Base-by-base conservation (phyloP, 2,797 vertebrate genomes). In the Pangasius djambal region DNA sequence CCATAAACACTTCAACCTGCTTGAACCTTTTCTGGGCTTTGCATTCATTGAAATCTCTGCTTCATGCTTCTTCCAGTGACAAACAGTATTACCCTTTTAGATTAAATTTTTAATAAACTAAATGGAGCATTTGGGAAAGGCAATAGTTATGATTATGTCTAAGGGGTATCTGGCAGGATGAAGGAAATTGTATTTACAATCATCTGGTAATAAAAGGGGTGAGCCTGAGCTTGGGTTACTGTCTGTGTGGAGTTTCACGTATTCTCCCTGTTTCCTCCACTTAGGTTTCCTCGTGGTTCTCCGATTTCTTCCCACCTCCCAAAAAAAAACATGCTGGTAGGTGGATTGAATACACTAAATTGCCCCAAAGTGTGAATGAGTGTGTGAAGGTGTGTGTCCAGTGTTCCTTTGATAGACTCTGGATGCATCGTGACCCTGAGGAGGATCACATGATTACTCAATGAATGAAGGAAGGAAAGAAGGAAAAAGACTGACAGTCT, bases 171-270 rank as follows among this genome's bases (percentile, higher is more conserved):
- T 13, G 31, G 48, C 1, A 79, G 4, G 74, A 57, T 63, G n/a
- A 57, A 59, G 25, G 9, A 83, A 86, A 88, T 79, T 16, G 50
- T 48, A 72, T 63, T 78, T 83, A 48, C 40, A 28, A 85, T 77
- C n/a, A 40, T 40, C 31, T 61, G 34, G 9, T 40, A 25, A 82
- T 81, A 59, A 10, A 81, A 59, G n/a, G 25, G 12, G 3, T 28
- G 44, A 74, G 40, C 22, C 7, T 25, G 40, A 72, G 40, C 4
- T 28, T 48, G 9, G 4, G 72, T 22, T 40, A 44, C 37, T 44
- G 37, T 44, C 37, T 74, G 34, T 22, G 8, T 22, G 34, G 37
- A 1, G 6, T 72, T 40, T 72, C 70, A 72, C 7, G 2, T 34
- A 3, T 40, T 72, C 18, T 37, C 2, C 70, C 18, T 25, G 20